Conservation (phyloP, 2,888 invertebrate genomes). For the Drosophila borealis region DNA sequence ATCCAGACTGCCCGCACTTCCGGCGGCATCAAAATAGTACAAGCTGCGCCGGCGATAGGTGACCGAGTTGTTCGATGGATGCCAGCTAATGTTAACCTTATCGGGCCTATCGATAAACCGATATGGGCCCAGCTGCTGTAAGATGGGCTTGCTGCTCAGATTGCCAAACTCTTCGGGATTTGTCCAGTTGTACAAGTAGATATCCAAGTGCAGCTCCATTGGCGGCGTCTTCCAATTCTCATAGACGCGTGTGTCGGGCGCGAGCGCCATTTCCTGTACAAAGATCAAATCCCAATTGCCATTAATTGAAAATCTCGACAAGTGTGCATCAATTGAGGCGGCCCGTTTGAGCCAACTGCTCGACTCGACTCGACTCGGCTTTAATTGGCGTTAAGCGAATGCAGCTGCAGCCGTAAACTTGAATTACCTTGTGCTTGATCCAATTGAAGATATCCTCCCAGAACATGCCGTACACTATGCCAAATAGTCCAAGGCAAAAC, state of each 20-base stretch:
- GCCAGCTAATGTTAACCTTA: constrained; percentile 90
- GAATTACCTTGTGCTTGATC: constrained; percentile 83
- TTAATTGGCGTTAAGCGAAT: constrained; percentile 52
- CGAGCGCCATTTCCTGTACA: constrained; percentile 88
- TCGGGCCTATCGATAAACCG: constrained; percentile 89
- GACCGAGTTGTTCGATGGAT: constrained; percentile 90
- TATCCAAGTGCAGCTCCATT: constrained; percentile 88
- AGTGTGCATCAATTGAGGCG: constrained; percentile 59
- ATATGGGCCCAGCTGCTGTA: constrained; percentile 88
- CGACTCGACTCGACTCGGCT: not conserved
- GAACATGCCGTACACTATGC: constrained; percentile 83
- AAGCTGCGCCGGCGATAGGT: constrained; percentile 89
- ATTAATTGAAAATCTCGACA: constrained; percentile 68
- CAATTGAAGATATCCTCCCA: constrained; percentile 84
- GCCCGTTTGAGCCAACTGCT: constrained; percentile 58
- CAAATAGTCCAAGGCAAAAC: constrained; percentile 76
- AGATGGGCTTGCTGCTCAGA: constrained; percentile 86
- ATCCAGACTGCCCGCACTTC: constrained; percentile 89
- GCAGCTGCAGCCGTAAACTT: constrained; percentile 55
- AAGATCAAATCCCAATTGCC: constrained; percentile 57
- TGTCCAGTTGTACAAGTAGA: constrained; percentile 93
- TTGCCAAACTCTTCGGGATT: constrained; percentile 89
- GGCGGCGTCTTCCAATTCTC: constrained; percentile 90
- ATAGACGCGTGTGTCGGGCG: constrained; percentile 87
- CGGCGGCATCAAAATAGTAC: constrained; percentile 89